Base-by-base conservation (phyloP, 2,797 vertebrate species). In the Crax fasciolata region DNA sequence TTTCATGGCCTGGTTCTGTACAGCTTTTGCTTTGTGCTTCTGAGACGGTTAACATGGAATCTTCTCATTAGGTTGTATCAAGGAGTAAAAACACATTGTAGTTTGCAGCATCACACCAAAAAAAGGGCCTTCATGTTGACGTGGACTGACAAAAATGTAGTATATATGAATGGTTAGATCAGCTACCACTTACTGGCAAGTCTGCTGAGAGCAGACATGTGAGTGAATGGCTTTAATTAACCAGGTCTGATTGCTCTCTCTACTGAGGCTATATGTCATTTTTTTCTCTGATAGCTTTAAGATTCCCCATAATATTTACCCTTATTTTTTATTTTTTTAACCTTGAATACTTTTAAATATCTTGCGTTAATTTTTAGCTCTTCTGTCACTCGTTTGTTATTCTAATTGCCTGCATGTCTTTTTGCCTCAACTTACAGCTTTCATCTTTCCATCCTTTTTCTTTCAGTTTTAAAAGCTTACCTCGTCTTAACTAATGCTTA, bases 261-360 rank as follows among this genome's bases (percentile, higher is more conserved):
- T 38, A 46, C 48, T 39, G 27, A 75, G 52, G 21, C 70, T 87
- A 17, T 89, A 51, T 92, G 35, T 89, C 89, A 62, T 46, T 66
- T 63, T 39, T 79, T 79, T 44, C 41, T 84, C 44, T 79, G 52
- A 51, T 76, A 61, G 59, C 46, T 93, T 74, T 81, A 61, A 95
- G 59, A 74, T 77, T 41, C 6, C 30, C 32, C 57, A 7, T 70
- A 35, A 38, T 73, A 41, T 86, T 84, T 92, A 67, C 57, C 51
- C 49, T 65, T 83, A 43, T 11, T 39, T 66, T 30, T 43, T 35
- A 5, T 23, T 30, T 68, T 78, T 86, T 66, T 54, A 52, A 66
- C 30, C 27, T 30, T 79, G 54, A 62, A 52, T 83, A 24, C 21
- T 49, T 70, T 66, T 6, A 61, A 81, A 28, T 30, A 11, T 16